phyloP scores from a whole-genome alignment of 2,888 invertebrate species.

The Andrena fulva region DNA sequence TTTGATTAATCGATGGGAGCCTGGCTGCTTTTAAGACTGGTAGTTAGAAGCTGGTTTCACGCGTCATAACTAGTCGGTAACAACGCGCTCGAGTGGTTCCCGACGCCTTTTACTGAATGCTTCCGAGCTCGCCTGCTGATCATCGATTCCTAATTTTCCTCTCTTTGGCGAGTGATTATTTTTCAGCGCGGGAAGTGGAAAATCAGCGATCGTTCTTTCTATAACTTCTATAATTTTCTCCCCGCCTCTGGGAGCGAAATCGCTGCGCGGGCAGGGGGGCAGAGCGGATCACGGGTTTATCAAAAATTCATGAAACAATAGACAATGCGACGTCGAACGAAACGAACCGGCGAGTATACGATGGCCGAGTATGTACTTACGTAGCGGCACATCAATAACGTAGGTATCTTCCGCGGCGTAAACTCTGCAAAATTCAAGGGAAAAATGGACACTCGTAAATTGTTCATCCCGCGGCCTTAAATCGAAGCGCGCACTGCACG shows the following conservation, averaged over 20 bases:
- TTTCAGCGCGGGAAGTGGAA: neutral
- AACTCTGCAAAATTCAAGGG: conserved; percentile 28
- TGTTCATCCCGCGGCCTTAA: conserved; percentile 27
- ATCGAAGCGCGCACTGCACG: conserved; percentile 13
- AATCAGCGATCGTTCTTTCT: neutral
- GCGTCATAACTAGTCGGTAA: conserved; percentile 3
- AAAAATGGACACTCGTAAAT: conserved; percentile 40
- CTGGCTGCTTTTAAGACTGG: conserved; percentile 4
- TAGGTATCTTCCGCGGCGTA: neutral
- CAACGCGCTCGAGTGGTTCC: neutral
- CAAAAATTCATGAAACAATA: conserved; percentile 26
- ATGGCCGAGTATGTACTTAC: neutral
- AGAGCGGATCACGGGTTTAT: neutral
- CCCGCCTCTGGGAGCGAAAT: neutral
- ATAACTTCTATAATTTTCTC: neutral
- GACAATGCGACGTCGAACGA: conserved; percentile 5
- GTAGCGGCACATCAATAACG: conserved; percentile 34
- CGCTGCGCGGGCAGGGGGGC: neutral
- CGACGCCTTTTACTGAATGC: neutral
- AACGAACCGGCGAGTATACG: neutral
- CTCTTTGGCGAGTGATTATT: neutral
- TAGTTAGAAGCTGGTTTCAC: neutral
- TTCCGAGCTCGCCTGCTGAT: no score
- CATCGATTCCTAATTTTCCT: neutral
- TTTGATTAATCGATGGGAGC: conserved; percentile 5